These are phyloP conservation scores for Orchestia grillus DNA, from an alignment of 1,140 invertebrate species.

Conservation along the genomic window DNA sequence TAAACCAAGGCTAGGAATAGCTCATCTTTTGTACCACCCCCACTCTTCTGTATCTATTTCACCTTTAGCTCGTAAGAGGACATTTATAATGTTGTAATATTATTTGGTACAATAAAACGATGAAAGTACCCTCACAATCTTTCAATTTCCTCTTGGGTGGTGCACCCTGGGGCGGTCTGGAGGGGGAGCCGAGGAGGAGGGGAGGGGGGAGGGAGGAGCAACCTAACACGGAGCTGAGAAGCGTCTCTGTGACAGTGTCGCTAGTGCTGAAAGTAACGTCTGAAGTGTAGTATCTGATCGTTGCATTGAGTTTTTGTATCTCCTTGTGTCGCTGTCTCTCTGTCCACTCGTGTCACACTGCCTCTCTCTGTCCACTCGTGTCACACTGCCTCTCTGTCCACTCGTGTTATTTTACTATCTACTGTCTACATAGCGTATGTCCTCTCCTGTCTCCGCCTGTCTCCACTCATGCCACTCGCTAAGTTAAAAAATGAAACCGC, in stretches of 20 bases:
- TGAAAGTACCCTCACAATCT: background rate
- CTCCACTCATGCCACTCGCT: background rate
- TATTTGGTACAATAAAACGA: constrained; percentile 45
- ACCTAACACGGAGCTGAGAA: background rate
- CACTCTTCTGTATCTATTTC: constrained; percentile 43
- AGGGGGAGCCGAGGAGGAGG: background rate
- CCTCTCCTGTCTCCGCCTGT: background rate
- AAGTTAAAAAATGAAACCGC: too few species aligned
- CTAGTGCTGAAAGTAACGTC: background rate
- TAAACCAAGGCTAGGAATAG: background rate
- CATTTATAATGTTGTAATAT: constrained; percentile 44
- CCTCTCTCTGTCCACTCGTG: background rate
- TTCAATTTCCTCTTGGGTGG: background rate
- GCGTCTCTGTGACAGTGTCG: background rate
- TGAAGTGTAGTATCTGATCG: background rate
- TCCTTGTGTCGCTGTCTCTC: background rate
- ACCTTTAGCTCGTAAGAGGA: constrained; percentile 30
- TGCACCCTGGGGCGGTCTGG: too few species aligned
- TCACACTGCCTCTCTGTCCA: background rate
- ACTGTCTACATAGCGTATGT: background rate
- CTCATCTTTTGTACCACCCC: constrained; percentile 11
- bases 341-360: background rate
- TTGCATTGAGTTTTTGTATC: background rate
- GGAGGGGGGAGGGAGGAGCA: background rate
- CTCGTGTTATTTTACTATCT: background rate